Evolutionary conservation across 2,888 invertebrate species (phyloP), one percentile per base, ranked within the genome.

Genomic region (Saturnia pavonia): DNA sequence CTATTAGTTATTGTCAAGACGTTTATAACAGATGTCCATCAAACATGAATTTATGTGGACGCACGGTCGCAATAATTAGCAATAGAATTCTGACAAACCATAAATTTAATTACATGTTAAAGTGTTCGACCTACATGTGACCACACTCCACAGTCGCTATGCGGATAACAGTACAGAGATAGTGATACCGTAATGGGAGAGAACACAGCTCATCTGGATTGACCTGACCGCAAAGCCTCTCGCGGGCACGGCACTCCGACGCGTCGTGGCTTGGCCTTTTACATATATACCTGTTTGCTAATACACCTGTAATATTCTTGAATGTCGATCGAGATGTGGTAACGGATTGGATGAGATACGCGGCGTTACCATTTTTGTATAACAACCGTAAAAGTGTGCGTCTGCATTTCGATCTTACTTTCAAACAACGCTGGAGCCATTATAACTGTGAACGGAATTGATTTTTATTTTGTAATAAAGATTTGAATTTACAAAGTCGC

Each of bases 81-180:
- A 22, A 65, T 76, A 84, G 85, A 84, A 85, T 88, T 87, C 86
- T 82, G 80, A 82, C 84, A 84, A 84, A 86, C 83, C 81, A 89
- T 89, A 86, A 85, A 88, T 89, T 88, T 87, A 88, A 90, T 90
- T 90, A 87, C 77, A 89, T 84, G 87, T 86, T 82, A 87, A 54
- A 54, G 86, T 83, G 84, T 81, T 83, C 87, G 91, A 88, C 91
- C 92, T 84, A 92, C 86, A 90, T 90, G 80, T 79, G 85, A 86
- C 87, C 88, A 86, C 86, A 85, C 83, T 83, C 87, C 88, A 86
- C 86, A 85, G 83, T 83, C 80, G 85, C 84, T 84, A 86, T 87
- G 88, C 88, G 88, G 86, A 83, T 91, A 90, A 91, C 91, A 90
- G 91, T 91, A 90, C 85, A 82, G 77, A 80, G 84, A 80, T 82